Percentiles rank a stretch among this genome's conserved stretches.
These are phyloP conservation scores for Holothuria scabra DNA, from an alignment of 53 echinoderm and acorn worm genomes.

Conservation along the genomic window DNA sequence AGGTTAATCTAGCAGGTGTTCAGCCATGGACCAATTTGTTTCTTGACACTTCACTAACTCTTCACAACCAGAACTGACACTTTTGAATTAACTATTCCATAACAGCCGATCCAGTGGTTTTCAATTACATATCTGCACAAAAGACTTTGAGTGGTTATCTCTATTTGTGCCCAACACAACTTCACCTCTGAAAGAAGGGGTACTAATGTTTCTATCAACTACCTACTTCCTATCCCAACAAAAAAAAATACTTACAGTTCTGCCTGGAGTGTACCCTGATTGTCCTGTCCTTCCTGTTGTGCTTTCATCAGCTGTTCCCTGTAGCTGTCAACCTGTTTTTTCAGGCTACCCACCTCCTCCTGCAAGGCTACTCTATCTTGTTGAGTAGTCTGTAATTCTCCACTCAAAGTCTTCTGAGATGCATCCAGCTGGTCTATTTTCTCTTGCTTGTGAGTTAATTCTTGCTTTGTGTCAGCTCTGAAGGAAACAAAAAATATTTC, in stretches of 20 bases:
- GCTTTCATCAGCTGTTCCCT: conserved; percentile 69
- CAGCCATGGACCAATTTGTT: no score
- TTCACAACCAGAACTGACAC: no score
- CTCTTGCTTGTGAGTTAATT: conserved; percentile 39
- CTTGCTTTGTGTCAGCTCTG: conserved; percentile 41
- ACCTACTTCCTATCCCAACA: no score
- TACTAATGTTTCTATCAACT: no score
- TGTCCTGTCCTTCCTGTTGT: conserved; percentile 76
- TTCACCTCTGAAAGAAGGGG: not conserved
- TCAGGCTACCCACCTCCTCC: conserved; percentile 53
- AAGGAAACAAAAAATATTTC: not conserved
- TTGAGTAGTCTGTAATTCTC: conserved; percentile 42
- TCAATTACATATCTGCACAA: no score
- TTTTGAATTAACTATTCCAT: no score
- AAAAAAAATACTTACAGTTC: conserved; percentile 69
- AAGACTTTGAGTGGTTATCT: no score
- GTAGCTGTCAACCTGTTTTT: conserved; percentile 85
- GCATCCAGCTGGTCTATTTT: conserved; percentile 41
- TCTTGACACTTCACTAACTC: no score
- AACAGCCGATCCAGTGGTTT: no score
- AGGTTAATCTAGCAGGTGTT: no score
- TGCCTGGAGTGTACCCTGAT: conserved; percentile 73
- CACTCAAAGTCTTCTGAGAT: conserved; percentile 27
- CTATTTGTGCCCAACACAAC: not conserved
- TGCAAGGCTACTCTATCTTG: conserved; percentile 48